Conservation (phyloP, 2,888 invertebrate genomes). For the Spisula solida region DNA sequence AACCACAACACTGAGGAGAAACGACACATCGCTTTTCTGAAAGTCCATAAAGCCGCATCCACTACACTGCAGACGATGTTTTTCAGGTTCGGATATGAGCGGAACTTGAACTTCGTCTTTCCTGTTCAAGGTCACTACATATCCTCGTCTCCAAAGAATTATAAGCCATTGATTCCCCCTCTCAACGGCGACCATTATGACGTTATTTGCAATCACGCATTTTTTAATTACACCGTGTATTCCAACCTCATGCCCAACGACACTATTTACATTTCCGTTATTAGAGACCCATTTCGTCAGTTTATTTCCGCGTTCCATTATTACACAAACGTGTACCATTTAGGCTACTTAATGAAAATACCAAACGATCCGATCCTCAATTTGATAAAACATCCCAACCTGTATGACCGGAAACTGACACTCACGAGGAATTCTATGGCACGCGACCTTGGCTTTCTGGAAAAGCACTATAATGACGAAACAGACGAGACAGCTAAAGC, state of each 20-base stretch:
- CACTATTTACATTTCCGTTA: conserved; percentile 32
- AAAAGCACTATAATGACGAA: not conserved
- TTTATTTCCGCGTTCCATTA: conserved; percentile 42
- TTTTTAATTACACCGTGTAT: conserved; percentile 42
- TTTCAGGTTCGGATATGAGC: conserved; percentile 45
- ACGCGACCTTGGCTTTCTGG: conserved; percentile 32
- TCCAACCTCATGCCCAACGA: conserved; percentile 42
- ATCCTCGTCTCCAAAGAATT: not conserved
- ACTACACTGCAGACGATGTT: conserved; percentile 45
- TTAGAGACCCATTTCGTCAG: conserved; percentile 30
- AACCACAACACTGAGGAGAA: not conserved
- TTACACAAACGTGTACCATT: conserved; percentile 28
- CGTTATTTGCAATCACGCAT: conserved; percentile 50
- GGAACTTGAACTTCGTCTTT: conserved; percentile 39
- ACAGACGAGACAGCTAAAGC: not conserved
- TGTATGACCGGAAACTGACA: conserved; percentile 21
- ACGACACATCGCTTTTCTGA: conserved; percentile 48
- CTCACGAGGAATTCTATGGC: conserved; percentile 46
- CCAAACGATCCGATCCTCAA: conserved; percentile 30
- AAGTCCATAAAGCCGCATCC: conserved; percentile 53
- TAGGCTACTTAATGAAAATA: conserved; percentile 14
- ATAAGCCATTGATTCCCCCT: not conserved
- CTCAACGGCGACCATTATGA: conserved; percentile 35
- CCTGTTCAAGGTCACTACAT: conserved; percentile 35
- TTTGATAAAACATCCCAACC: not conserved